phyloP scores from a whole-genome alignment of 2,797 vertebrate genomes.

The Crenuchus spilurus region DNA sequence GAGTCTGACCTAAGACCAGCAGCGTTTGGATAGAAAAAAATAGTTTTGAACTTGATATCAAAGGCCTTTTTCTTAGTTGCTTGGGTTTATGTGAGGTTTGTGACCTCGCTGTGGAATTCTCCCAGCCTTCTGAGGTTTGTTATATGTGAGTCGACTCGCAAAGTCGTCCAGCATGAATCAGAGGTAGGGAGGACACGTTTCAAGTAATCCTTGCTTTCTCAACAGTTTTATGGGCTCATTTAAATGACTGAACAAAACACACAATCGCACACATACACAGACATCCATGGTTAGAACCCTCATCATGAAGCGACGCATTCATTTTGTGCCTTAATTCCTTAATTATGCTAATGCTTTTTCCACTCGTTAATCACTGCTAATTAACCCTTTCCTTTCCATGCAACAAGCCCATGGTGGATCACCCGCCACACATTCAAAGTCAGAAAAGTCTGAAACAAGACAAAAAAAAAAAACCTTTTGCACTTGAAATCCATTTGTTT shows the following conservation, averaged over 20 bases:
- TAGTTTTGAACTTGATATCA: constrained; percentile 21
- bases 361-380: constrained; percentile 21
- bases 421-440: neutral
- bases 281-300: neutral
- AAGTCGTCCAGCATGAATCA: constrained; percentile 23
- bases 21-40: constrained; percentile 6
- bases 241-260: constrained; percentile 1
- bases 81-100: constrained; percentile 33
- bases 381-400: constrained; percentile 23
- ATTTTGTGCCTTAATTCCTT: neutral
- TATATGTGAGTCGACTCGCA: constrained; percentile 3
- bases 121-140: constrained; percentile 20
- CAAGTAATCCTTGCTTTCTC: constrained; percentile 9
- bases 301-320: neutral
- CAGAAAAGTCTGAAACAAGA: constrained; percentile 34
- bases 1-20: constrained; percentile 15
- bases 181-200: neutral
- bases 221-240: neutral
- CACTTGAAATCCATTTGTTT: constrained; percentile 59
- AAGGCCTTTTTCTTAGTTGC: constrained; percentile 39
- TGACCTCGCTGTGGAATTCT: constrained; percentile 23
- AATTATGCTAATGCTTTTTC: constrained; percentile 27
- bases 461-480: constrained; percentile 23
- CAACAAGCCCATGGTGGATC: neutral
- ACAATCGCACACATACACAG: constrained; percentile 1